Evolutionary conservation across 2,888 invertebrate species (phyloP).

Genomic region (Serripes groenlandicus): DNA sequence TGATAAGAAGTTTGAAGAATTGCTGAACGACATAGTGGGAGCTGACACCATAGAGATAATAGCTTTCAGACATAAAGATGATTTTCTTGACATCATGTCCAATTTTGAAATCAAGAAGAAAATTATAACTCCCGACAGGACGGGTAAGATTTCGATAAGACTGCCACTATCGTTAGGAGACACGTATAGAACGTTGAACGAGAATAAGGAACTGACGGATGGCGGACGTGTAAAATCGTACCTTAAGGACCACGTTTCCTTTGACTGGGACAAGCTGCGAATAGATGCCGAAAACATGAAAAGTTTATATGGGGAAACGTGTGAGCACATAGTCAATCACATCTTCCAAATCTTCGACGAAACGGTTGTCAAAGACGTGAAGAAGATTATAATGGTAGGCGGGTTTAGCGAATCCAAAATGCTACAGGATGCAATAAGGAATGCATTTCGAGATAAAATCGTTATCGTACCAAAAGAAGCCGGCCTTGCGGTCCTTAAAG

Average conservation of each 20-base stretch:
- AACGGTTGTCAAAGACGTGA: constrained; percentile 38
- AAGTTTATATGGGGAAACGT: constrained; percentile 50
- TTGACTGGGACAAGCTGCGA: background rate
- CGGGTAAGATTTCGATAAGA: constrained; percentile 60
- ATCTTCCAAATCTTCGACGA: constrained; percentile 48
- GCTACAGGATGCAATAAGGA: constrained; percentile 56
- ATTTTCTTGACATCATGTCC: constrained; percentile 62
- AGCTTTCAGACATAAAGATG: constrained; percentile 43
- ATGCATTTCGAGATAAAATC: constrained; percentile 35
- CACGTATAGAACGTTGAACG: constrained; percentile 33
- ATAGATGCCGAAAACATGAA: constrained; percentile 45
- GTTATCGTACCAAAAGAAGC: constrained; percentile 65
- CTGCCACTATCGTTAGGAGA: constrained; percentile 37
- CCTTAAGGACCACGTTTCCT: background rate
- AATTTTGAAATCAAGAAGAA: constrained; percentile 71
- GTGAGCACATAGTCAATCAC: constrained; percentile 53
- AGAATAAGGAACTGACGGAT: constrained; percentile 37
- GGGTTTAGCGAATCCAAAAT: constrained; percentile 66
- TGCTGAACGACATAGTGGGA: constrained; percentile 65
- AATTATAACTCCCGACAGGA: constrained; percentile 52
- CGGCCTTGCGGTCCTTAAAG: constrained; percentile 61
- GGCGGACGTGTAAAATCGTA: background rate
- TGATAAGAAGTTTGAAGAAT: constrained; percentile 66
- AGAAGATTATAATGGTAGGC: constrained; percentile 63
- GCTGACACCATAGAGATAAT: constrained; percentile 52